These are phyloP conservation scores for Phymastichus coffea DNA, from an alignment of 1,140 invertebrate genomes.

Conservation along the genomic window DNA sequence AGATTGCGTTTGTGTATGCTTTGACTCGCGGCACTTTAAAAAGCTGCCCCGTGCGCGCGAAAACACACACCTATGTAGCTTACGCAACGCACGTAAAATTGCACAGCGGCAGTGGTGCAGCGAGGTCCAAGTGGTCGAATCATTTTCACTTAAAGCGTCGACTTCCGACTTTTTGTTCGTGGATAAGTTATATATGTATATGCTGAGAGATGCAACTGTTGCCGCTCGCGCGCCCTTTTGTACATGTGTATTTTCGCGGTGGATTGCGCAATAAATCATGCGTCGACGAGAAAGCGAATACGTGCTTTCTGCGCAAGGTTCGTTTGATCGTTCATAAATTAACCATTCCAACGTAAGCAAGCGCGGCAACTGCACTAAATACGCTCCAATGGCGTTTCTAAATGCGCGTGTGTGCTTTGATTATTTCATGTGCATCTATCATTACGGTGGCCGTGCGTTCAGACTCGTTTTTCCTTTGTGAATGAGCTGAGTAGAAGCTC, in stretches of 20 bases:
- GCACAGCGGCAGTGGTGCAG: not conserved
- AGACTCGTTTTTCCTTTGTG: not conserved
- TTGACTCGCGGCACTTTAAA: conserved; percentile 30
- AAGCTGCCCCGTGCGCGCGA: conserved; percentile 8
- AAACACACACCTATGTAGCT: conserved; percentile 25
- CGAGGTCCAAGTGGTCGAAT: no score
- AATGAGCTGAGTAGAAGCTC: not conserved
- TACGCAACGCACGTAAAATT: not conserved
- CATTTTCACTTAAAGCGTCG: conserved; percentile 22
- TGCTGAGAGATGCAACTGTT: not conserved
- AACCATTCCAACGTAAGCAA: not conserved
- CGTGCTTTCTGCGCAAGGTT: not conserved
- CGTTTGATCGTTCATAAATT: conserved; percentile 19
- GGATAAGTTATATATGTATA: no score
- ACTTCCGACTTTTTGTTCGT: conserved; percentile 26
- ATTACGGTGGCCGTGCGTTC: not conserved
- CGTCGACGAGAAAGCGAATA: no score
- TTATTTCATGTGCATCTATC: not conserved
- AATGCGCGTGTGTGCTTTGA: not conserved
- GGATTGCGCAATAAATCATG: conserved; percentile 18
- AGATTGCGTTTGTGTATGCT: no score
- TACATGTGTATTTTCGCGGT: not conserved
- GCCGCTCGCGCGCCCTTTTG: not conserved
- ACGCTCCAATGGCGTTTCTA: conserved; percentile 2
- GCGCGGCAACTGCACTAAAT: conserved; percentile 1